Conservation (phyloP, 2,888 invertebrate species). For the Rhingia rostrata region DNA sequence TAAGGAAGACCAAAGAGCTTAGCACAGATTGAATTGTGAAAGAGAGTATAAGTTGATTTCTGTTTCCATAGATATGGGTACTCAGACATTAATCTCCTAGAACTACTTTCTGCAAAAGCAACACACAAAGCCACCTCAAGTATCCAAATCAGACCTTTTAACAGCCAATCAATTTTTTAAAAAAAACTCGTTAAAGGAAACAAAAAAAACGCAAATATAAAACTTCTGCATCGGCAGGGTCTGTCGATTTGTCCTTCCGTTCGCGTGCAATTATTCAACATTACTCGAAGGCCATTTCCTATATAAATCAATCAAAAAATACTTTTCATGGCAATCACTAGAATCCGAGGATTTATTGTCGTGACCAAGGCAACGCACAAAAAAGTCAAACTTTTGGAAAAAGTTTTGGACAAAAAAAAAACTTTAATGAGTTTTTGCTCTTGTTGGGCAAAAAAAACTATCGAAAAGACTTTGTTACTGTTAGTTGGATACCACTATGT, state of each 20-base stretch:
- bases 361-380: not conserved
- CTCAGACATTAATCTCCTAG: not conserved
- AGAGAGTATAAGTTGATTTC: not conserved
- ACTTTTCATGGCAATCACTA: slow-evolving; percentile 59
- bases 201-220: not conserved
- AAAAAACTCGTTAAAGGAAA: not conserved
- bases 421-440: slow-evolving; percentile 43
- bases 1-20: not conserved
- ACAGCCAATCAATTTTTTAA: not conserved
- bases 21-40: not conserved
- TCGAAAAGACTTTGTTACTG: slow-evolving; percentile 39
- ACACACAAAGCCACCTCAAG: not conserved
- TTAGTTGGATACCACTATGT: slow-evolving; percentile 41
- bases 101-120: not conserved
- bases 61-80: not conserved
- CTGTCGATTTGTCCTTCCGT: slow-evolving; percentile 14
- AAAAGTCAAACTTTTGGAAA: slow-evolving; percentile 13
- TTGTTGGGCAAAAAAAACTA: slow-evolving; percentile 13
- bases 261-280: slow-evolving; percentile 41
- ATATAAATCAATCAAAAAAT: slow-evolving; percentile 27
- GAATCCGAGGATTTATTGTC: slow-evolving; percentile 40
- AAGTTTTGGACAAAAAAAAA: slow-evolving; percentile 17
- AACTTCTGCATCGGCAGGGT: slow-evolving; percentile 9
- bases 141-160: not conserved
- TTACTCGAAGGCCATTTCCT: slow-evolving; percentile 22